These are phyloP conservation scores for Mactromeris polynyma DNA, from an alignment of 2,888 invertebrate species.

Conservation along the genomic window DNA sequence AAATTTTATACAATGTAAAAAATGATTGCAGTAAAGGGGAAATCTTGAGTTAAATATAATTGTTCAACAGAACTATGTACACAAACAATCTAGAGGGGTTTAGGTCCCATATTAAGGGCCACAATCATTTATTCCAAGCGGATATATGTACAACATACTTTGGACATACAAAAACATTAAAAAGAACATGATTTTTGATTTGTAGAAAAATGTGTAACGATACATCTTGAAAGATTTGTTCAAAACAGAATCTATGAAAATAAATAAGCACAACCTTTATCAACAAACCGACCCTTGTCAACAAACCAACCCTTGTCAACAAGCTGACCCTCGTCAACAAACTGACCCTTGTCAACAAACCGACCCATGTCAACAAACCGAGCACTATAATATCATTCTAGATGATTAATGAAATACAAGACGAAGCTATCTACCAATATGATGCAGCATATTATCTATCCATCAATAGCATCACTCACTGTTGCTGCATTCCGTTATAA, in stretches of 20 bases:
- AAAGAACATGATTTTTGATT: not conserved
- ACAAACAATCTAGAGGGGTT: not conserved
- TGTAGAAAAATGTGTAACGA: conserved; percentile 2
- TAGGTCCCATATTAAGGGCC: not conserved
- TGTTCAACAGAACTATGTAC: not conserved
- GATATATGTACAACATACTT: not conserved
- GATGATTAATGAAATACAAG: not conserved
- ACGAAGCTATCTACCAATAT: not conserved
- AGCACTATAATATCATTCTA: not conserved
- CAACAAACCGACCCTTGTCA: not conserved
- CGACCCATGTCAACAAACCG: not conserved
- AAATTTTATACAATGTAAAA: not conserved
- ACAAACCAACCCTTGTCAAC: no score
- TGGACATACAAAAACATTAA: not conserved
- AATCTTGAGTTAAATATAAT: not conserved
- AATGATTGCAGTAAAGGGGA: not conserved
- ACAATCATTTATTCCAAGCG: not conserved
- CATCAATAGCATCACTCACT: no score
- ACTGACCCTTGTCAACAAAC: no score
- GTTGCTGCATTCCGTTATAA: no score
- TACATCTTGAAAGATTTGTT: not conserved
- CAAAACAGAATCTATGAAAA: not conserved
- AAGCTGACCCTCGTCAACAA: no score
- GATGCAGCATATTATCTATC: no score
- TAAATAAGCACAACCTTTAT: not conserved